These are phyloP conservation scores for Chelidonichthys spinosus DNA, from an alignment of 2,797 vertebrate genomes.

Conservation along the genomic window DNA sequence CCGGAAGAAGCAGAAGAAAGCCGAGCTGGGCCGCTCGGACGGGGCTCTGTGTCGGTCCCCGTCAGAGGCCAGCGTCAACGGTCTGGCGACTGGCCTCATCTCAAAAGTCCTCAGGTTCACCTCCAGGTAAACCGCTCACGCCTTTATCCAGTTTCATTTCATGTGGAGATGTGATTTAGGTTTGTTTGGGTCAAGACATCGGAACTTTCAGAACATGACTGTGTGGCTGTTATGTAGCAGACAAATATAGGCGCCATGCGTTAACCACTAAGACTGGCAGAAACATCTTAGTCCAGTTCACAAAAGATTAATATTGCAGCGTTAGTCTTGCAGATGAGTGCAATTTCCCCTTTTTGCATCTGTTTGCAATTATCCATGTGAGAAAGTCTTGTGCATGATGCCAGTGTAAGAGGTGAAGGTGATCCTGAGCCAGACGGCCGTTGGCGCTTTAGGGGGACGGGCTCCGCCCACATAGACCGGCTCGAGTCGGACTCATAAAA, in stretches of 20 bases:
- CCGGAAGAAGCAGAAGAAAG: slow-evolving; percentile 81
- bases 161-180: not conserved
- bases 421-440: not conserved
- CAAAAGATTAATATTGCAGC: no score
- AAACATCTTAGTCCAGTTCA: not conserved
- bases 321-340: not conserved
- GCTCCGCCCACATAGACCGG: not conserved
- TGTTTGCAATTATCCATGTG: not conserved
- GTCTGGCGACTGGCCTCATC: slow-evolving; percentile 79
- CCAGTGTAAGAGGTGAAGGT: not conserved
- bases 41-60: slow-evolving; percentile 77
- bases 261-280: not conserved
- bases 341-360: not conserved
- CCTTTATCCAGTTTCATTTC: no score
- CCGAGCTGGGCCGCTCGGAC: slow-evolving; percentile 66
- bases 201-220: not conserved
- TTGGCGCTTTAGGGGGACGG: no score
- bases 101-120: slow-evolving; percentile 83
- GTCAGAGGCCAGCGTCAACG: slow-evolving; percentile 73
- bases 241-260: no score
- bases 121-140: slow-evolving; percentile 73
- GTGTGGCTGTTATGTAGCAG: no score
- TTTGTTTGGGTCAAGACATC: not conserved
- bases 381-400: not conserved
- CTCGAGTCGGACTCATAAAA: not conserved